These are phyloP conservation scores for Rhinolophus sinicus DNA, from an alignment of 2,113 vertebrate genomes.

Conservation along the genomic window DNA sequence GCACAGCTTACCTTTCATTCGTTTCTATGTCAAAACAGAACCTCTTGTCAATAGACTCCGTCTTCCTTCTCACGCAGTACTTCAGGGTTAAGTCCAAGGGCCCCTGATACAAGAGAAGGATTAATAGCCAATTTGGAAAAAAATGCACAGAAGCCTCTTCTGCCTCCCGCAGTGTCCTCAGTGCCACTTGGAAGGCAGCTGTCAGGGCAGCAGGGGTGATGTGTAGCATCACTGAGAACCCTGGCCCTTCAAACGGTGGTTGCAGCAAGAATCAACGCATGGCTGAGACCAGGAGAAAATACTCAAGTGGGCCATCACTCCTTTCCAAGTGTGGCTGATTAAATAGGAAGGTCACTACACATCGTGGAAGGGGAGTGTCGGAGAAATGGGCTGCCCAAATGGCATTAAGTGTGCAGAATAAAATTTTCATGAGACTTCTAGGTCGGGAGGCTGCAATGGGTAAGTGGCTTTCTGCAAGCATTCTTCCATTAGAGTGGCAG, in stretches of 20 bases:
- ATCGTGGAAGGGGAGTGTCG: not conserved
- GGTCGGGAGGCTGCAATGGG: not conserved
- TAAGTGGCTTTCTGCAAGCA: not conserved
- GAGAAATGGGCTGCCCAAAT: constrained; percentile 11
- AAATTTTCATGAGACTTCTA: constrained; percentile 20
- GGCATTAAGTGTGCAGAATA: not conserved
- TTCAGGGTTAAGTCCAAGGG: constrained; percentile 92
- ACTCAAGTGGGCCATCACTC: not conserved
- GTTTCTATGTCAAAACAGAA: constrained; percentile 98
- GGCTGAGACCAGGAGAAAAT: not conserved
- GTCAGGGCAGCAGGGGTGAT: not conserved
- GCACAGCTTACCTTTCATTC: constrained; percentile 91
- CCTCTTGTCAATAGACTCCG: constrained; percentile 97
- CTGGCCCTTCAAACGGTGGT: not conserved
- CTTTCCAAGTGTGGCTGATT: not conserved
- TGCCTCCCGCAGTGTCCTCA: not conserved
- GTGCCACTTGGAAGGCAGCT: not conserved
- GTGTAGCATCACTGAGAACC: not conserved
- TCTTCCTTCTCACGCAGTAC: constrained; percentile 95
- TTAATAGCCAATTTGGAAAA: constrained; percentile 3
- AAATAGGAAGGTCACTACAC: not conserved
- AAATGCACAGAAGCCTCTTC: not conserved
- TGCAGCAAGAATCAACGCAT: not conserved
- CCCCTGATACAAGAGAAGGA: constrained; percentile 84
- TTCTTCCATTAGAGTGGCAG: not conserved